Percentiles rank a stretch among this genome's conserved stretches.
Conservation (phyloP, 2,888 invertebrate species). For the Lepidochitona cinerea region DNA sequence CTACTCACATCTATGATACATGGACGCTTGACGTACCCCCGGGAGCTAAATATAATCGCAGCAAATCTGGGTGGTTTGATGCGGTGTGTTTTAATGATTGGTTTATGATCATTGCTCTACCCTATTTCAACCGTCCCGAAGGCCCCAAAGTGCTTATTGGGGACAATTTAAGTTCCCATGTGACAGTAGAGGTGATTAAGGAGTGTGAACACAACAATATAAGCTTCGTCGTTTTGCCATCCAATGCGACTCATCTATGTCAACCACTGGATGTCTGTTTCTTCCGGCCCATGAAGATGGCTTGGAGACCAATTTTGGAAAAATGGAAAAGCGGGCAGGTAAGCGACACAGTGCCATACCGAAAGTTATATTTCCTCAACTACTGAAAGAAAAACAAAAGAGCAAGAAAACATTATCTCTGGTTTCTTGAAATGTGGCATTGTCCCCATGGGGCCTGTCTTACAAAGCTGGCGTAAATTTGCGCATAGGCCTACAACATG, state of each 20-base stretch:
- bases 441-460: not conserved
- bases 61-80: conserved; percentile 64
- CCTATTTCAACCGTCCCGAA: too few relatives aligned
- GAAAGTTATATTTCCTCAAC: not conserved
- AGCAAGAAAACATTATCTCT: not conserved
- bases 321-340: not conserved
- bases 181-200: not conserved
- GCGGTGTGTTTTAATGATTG: too few relatives aligned
- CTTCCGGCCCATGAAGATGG: not conserved
- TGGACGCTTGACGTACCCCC: conserved; percentile 69
- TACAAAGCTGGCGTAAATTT: too few relatives aligned
- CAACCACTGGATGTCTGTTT: not conserved
- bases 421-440: not conserved
- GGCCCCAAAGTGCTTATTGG: conserved; percentile 67
- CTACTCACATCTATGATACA: conserved; percentile 63
- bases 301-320: not conserved
- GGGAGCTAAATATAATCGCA: conserved; percentile 64
- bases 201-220: not conserved
- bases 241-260: not conserved
- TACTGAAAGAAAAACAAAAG: not conserved
- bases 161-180: conserved; percentile 57
- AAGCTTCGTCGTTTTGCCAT: not conserved
- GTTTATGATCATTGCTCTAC: too few relatives aligned
- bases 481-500: not conserved
- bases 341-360: not conserved